These are phyloP conservation scores for Drosophila ficusphila DNA, from an alignment of 1,140 invertebrate species.

Conservation along the genomic window DNA sequence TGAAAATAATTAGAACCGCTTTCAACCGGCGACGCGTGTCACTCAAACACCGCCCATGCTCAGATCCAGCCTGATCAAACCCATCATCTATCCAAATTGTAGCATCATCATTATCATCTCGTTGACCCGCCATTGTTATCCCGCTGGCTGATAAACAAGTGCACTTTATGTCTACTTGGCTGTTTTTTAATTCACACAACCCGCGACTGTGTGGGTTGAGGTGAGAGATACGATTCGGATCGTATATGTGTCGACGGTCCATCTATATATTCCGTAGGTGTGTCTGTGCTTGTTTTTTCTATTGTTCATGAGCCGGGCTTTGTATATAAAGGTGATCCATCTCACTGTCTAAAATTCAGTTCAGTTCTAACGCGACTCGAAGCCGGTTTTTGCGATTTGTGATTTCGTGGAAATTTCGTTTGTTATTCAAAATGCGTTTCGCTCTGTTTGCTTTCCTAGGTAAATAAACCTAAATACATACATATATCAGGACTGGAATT, in stretches of 20 bases:
- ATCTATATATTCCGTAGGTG: conserved; percentile 2
- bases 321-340: conserved; percentile 82
- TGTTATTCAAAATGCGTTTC: conserved; percentile 66
- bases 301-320: conserved; percentile 59
- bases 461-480: too few relatives aligned
- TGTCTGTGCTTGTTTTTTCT: conserved; percentile 34
- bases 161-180: conserved; percentile 55
- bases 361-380: conserved; percentile 58
- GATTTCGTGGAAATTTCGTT: conserved; percentile 58
- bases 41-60: conserved; percentile 39
- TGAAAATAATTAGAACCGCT: conserved; percentile 26
- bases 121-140: conserved; percentile 53
- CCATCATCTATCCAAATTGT: conserved; percentile 40
- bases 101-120: conserved; percentile 41
- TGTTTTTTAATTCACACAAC: conserved; percentile 47
- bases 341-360: conserved; percentile 66
- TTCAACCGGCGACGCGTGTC: conserved; percentile 42
- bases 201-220: conserved; percentile 48
- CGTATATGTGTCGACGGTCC: conserved; percentile 1
- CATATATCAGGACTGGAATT: too few relatives aligned
- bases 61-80: conserved; percentile 15
- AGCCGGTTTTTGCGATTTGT: conserved; percentile 62
- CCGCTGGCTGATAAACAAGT: conserved; percentile 43
- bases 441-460: conserved; percentile 66
- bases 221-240: conserved; percentile 62